Percentiles rank a stretch among this genome's conserved stretches.
These are phyloP conservation scores for Cherax quadricarinatus DNA, from an alignment of 1,140 invertebrate species.

Conservation along the genomic window DNA sequence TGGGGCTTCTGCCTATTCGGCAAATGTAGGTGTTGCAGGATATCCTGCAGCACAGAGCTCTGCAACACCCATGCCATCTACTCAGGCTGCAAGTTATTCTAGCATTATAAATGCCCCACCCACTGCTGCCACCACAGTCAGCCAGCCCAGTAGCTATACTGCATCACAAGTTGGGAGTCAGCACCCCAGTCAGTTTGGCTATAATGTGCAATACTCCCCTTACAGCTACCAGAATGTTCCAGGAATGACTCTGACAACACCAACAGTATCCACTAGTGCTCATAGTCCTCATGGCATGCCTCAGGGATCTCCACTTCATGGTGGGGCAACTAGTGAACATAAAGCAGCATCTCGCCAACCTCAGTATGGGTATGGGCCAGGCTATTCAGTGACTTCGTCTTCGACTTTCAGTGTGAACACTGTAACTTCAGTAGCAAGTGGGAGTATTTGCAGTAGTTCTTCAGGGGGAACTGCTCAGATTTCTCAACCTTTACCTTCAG, in stretches of 20 bases:
- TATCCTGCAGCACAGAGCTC: conserved; percentile 11
- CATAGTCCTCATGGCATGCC: conserved; percentile 4
- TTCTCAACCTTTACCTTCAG: background rate
- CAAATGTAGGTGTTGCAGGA: background rate
- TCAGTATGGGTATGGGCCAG: conserved; percentile 19
- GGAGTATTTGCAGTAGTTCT: background rate
- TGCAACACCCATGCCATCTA: background rate
- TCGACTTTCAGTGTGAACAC: background rate
- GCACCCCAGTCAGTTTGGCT: conserved; percentile 14
- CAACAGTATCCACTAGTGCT: conserved; percentile 4
- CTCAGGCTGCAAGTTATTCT: background rate
- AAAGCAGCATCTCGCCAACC: background rate
- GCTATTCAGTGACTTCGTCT: background rate
- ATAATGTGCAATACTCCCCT: conserved; percentile 24
- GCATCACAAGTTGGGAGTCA: conserved; percentile 7
- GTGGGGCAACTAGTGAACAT: background rate
- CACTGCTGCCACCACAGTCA: conserved; percentile 21
- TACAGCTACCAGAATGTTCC: conserved; percentile 37
- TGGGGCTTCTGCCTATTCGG: conserved; percentile 45
- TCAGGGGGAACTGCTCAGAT: background rate
- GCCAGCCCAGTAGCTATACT: background rate
- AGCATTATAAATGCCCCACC: conserved; percentile 2
- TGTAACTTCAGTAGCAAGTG: background rate
- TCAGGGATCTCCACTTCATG: background rate
- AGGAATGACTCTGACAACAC: conserved; percentile 4